A percentile compares a stretch with the other conserved stretches of the same genome.
Evolutionary conservation across 2,888 invertebrate species (phyloP).

Genomic region (Netelia fuscicornis): DNA sequence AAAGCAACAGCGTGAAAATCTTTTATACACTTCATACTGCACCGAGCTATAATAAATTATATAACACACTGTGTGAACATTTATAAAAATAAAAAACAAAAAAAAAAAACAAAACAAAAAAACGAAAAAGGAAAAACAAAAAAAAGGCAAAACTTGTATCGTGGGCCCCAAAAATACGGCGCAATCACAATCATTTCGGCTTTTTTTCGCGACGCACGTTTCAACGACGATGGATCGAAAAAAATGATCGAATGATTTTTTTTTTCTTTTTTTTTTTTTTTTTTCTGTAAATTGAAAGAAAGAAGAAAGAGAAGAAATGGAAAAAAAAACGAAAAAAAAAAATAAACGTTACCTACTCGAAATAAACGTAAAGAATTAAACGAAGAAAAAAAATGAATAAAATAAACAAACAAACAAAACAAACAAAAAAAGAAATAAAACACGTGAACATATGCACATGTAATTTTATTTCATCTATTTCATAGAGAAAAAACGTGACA

Average conservation of each 20-base stretch:
- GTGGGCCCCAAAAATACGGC: slow-evolving; percentile 29
- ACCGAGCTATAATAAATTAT: slow-evolving; percentile 69
- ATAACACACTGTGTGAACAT: slow-evolving; percentile 64
- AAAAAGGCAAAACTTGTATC: slow-evolving; percentile 49
- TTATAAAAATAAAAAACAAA: slow-evolving; percentile 62
- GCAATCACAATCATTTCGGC: slow-evolving; percentile 60
- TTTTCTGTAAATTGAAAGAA: slow-evolving; percentile 38
- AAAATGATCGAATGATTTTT: slow-evolving; percentile 49
- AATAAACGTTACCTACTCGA: slow-evolving; percentile 56
- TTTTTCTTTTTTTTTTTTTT: slow-evolving; percentile 18
- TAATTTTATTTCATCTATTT: slow-evolving; percentile 67
- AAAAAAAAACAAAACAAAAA: slow-evolving; percentile 1
- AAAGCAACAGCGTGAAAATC: slow-evolving; percentile 53
- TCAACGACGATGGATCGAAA: slow-evolving; percentile 52
- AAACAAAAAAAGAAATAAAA: slow-evolving; percentile 18
- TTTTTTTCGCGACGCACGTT: slow-evolving; percentile 47
- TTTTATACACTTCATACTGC: slow-evolving; percentile 69
- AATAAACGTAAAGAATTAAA: slow-evolving; percentile 54
- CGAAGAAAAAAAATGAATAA: background rate
- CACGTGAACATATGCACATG: slow-evolving; percentile 66
- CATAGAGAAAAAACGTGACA: slow-evolving; percentile 66
- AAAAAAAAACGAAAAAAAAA: slow-evolving; percentile 17
- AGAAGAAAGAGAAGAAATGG: slow-evolving; percentile 1
- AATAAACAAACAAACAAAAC: slow-evolving; percentile 25
- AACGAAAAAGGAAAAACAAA: slow-evolving; percentile 36